A percentile compares a stretch with the other conserved stretches of the same genome.
These are phyloP conservation scores for Epinephelus fuscoguttatus DNA, from an alignment of 2,113 vertebrate genomes.

Conservation along the genomic window DNA sequence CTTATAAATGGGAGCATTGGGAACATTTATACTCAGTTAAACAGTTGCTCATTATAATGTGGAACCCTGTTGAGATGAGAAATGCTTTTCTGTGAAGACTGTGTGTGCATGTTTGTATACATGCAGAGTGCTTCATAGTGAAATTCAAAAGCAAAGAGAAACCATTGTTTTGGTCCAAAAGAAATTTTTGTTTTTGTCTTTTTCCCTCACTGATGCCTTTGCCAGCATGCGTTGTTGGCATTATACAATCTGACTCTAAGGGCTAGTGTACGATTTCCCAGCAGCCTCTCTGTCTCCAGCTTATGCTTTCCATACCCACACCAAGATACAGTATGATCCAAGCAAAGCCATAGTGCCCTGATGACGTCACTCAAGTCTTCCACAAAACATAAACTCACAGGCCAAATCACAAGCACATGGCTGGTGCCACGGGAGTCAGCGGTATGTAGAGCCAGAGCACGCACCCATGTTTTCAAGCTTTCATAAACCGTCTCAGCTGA, in stretches of 20 bases:
- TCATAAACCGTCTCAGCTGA: slow-evolving; percentile 37
- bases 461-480: slow-evolving; percentile 15
- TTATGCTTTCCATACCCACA: slow-evolving; percentile 9
- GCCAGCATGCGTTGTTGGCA: slow-evolving; percentile 18
- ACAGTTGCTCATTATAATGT: neutral
- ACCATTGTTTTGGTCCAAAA: neutral
- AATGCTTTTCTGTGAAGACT: neutral
- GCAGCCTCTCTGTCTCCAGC: slow-evolving; percentile 43
- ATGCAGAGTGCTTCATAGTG: neutral
- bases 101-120: neutral
- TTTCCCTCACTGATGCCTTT: slow-evolving; percentile 8
- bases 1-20: neutral
- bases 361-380: slow-evolving; percentile 51
- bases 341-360: slow-evolving; percentile 25
- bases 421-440: slow-evolving; percentile 25
- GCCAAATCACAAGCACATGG: slow-evolving; percentile 62
- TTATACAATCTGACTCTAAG: slow-evolving; percentile 17
- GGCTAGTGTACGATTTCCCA: slow-evolving; percentile 42
- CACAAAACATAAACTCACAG: slow-evolving; percentile 40
- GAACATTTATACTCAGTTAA: slow-evolving; percentile 19
- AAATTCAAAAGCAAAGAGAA: neutral
- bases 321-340: slow-evolving; percentile 18
- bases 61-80: neutral
- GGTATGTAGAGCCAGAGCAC: slow-evolving; percentile 10
- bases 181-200: neutral